phyloP scores from a whole-genome alignment of 2,797 vertebrate species.

The Coccyzus lansbergi region DNA sequence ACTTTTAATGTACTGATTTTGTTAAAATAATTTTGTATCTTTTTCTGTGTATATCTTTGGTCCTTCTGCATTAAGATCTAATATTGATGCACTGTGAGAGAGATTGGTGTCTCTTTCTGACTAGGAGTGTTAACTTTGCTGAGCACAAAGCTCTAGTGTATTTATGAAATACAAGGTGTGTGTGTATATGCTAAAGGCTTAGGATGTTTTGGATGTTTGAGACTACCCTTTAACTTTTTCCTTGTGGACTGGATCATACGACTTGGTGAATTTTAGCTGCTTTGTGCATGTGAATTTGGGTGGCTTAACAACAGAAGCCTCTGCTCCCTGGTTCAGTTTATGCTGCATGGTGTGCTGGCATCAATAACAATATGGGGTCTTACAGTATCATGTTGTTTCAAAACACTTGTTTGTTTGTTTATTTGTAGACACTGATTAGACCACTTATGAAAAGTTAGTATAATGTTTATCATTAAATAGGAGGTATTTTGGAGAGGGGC shows the following conservation, averaged over 20 bases:
- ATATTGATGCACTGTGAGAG: not conserved
- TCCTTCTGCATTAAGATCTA: not conserved
- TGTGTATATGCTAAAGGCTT: not conserved
- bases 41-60: not conserved
- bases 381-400: not conserved
- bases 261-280: not conserved
- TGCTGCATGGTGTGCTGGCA: not conserved
- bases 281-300: not conserved
- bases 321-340: not conserved
- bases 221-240: not conserved
- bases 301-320: not conserved
- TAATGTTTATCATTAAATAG: not conserved
- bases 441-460: not conserved
- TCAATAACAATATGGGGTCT: not conserved
- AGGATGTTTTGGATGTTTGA: not conserved
- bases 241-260: not conserved
- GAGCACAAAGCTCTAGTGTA: not conserved
- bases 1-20: not conserved
- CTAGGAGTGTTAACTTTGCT: not conserved
- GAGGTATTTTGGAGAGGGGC: not conserved
- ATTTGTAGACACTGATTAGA: not conserved
- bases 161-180: not conserved
- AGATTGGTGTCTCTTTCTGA: not conserved
- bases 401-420: not conserved
- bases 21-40: not conserved